Evolutionary conservation across 2,113 vertebrate genomes (phyloP).

Genomic region (Chitala chitala): DNA sequence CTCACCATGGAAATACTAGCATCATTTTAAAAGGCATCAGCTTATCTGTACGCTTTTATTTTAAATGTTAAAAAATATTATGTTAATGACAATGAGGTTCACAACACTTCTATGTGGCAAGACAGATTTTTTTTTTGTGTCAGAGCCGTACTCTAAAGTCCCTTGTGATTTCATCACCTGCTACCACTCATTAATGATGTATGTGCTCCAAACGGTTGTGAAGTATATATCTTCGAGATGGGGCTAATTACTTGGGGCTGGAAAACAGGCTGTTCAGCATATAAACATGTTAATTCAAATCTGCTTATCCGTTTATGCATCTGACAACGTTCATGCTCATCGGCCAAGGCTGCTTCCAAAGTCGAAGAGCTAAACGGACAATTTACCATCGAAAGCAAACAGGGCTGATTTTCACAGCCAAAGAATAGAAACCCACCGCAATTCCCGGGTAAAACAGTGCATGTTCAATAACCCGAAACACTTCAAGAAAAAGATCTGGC

Average conservation of each 20-base stretch:
- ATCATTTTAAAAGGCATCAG: background rate
- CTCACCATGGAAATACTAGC: background rate
- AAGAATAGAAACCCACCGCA: background rate
- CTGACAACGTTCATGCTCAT: background rate
- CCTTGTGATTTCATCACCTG: background rate
- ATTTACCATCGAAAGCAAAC: background rate
- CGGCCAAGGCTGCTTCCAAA: background rate
- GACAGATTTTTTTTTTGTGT: background rate
- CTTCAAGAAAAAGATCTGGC: too few relatives aligned
- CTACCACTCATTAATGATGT: background rate
- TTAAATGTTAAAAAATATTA: too few relatives aligned
- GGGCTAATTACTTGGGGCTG: background rate
- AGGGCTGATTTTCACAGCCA: background rate
- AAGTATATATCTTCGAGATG: background rate
- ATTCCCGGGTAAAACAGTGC: background rate
- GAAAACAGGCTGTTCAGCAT: background rate
- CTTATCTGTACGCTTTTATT: constrained; percentile 6
- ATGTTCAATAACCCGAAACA: too few relatives aligned
- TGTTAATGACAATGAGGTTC: background rate
- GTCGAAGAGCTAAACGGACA: background rate
- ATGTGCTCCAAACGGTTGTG: background rate
- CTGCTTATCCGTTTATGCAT: constrained; percentile 7
- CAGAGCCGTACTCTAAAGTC: background rate
- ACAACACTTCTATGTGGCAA: background rate
- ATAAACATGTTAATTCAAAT: constrained; percentile 1